A percentile compares a stretch with the other conserved stretches of the same genome.
Conservation (phyloP, 1,140 invertebrate genomes). For the Apis florea region DNA sequence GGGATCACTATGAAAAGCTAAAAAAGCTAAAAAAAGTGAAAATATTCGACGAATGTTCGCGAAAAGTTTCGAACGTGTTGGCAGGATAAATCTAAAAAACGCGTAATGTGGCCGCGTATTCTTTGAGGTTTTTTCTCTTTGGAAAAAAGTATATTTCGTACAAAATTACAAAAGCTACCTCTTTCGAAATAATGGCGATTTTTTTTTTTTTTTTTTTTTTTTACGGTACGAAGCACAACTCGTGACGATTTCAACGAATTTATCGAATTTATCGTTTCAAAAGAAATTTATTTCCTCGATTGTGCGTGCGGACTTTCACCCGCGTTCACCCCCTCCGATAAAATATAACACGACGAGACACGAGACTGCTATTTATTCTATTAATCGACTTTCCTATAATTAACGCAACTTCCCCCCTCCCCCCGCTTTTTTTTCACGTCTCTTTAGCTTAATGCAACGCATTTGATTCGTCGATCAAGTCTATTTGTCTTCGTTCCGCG, state of each 20-base stretch:
- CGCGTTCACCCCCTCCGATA: too few relatives aligned
- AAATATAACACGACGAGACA: not conserved
- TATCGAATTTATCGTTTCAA: slow-evolving; percentile 6
- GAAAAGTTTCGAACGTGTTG: not conserved
- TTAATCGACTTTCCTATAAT: slow-evolving; percentile 26
- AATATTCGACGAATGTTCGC: not conserved
- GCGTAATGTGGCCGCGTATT: not conserved
- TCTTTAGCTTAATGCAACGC: slow-evolving; percentile 27
- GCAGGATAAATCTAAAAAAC: not conserved
- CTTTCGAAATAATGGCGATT: not conserved
- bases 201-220: not conserved
- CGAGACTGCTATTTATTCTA: slow-evolving; percentile 20
- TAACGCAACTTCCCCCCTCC: not conserved
- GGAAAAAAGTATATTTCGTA: not conserved
- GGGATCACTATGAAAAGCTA: not conserved
- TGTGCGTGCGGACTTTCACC: not conserved
- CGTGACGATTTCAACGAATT: slow-evolving; percentile 3
- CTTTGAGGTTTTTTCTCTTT: not conserved
- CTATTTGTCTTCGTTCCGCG: slow-evolving; percentile 41
- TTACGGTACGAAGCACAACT: too few relatives aligned
- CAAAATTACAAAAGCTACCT: not conserved
- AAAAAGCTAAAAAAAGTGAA: too few relatives aligned
- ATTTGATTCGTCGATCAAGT: slow-evolving; percentile 58
- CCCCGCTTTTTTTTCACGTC: not conserved
- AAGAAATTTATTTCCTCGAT: not conserved